Percentiles rank a stretch among this genome's conserved stretches.
These are phyloP conservation scores for Calliopum simillimum DNA, from an alignment of 2,888 invertebrate genomes.

Conservation along the genomic window DNA sequence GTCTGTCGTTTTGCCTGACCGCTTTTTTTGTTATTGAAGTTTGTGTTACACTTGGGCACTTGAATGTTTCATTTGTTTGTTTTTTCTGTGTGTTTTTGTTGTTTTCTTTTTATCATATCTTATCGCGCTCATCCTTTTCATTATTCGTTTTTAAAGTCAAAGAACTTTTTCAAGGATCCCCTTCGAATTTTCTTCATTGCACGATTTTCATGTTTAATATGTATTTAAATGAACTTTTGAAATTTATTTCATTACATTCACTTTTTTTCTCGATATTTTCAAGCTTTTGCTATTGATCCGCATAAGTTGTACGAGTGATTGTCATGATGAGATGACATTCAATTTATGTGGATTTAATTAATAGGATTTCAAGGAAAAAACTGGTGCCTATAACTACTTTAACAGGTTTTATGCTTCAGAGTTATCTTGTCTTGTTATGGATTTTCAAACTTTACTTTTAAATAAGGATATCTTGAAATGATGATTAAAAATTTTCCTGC, in stretches of 20 bases:
- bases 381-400: too few relatives aligned
- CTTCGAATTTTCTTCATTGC: conserved; percentile 12
- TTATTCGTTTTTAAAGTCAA: conserved; percentile 49
- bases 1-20: conserved; percentile 27
- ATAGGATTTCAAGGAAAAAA: too few relatives aligned
- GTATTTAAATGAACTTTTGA: not conserved
- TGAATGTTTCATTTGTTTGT: conserved; percentile 13
- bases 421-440: too few relatives aligned
- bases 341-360: too few relatives aligned
- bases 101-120: not conserved
- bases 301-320: too few relatives aligned
- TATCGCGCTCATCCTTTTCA: conserved; percentile 12
- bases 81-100: not conserved
- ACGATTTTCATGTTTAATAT: not conserved
- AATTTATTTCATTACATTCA: not conserved
- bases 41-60: not conserved
- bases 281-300: too few relatives aligned
- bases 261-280: not conserved
- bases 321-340: too few relatives aligned
- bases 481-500: too few relatives aligned
- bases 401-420: too few relatives aligned
- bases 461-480: too few relatives aligned
- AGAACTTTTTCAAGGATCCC: conserved; percentile 62
- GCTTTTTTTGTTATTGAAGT: conserved; percentile 22
- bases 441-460: too few relatives aligned